Evolutionary conservation across 1,140 invertebrate genomes (phyloP), one percentile per base, ranked within the genome.

Genomic region (Diabrotica virgifera): DNA sequence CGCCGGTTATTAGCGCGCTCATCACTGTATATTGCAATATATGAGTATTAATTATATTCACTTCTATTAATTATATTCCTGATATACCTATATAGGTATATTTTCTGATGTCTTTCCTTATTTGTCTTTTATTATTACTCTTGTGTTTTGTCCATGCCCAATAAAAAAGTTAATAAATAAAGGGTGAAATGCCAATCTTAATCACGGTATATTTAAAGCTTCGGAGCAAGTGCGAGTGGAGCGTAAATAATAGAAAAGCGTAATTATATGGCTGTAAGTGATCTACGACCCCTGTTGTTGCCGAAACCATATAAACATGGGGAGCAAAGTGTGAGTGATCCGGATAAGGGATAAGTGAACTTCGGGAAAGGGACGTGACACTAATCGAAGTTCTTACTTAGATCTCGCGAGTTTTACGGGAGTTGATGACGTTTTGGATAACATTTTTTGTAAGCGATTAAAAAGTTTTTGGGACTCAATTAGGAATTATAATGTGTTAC

Each of bases 191-290:
- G 59, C 46, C 59, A 60, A 60, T 60, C 64, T 60, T 60, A 13
- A 60, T 60, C 59, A 60, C 52, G 12, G 14, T 51, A 63, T 64
- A 67, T 67, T 67, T 67, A 64, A 68, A 64, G 61, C 51, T 54
- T 40, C 11, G 13, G 59, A 59, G 59, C 37, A 61, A 64, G 61
- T 69, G 68, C 62, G 59, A 63, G 62, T 66, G 63, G 57, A 57
- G 62, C 64, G 65, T 67, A 70, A 72, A 72, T 72, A 72, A 72
- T 72, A 70, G 70, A 69, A 72, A 72, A 66, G 65, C 63, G 70
- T 65, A 72, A 72, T 72, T 72, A 72, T 72, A 65, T 52, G 63
- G 57, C 65, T 67, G 70, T 63, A 72, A 67, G 70, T 68, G 70
- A 70, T 69, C 68, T 70, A 63, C 62, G 64, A 70, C 70, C 70